These are phyloP conservation scores for Bombus vancouverensis DNA, from an alignment of 1,140 invertebrate genomes.

Conservation along the genomic window DNA sequence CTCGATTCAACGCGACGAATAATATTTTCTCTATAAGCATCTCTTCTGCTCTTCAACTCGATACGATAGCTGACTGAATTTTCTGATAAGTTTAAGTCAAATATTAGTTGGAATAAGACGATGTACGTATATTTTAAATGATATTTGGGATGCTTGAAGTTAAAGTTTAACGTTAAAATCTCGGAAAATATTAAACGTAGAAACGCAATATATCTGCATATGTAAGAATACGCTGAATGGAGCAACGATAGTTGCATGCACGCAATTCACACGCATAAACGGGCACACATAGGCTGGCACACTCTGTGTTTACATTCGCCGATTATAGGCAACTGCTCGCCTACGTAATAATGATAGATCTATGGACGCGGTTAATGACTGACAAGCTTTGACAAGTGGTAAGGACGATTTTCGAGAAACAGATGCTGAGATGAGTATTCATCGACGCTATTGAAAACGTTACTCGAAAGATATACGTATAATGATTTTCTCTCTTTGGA, in stretches of 20 bases:
- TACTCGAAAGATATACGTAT: not conserved
- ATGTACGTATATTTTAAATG: not conserved
- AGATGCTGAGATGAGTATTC: not conserved
- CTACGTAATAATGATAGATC: constrained; percentile 70
- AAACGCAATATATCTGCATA: not conserved
- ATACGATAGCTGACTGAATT: not conserved
- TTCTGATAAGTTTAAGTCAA: too few species aligned
- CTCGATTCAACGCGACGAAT: too few species aligned
- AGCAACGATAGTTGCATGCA: constrained; percentile 42
- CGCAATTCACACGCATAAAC: constrained; percentile 38
- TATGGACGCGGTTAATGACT: constrained; percentile 57
- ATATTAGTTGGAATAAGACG: not conserved
- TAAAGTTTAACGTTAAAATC: not conserved
- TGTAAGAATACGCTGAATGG: constrained; percentile 43
- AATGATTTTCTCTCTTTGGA: not conserved
- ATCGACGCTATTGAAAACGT: not conserved
- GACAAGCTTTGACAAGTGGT: constrained; percentile 51
- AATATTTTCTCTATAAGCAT: not conserved
- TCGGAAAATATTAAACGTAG: not conserved
- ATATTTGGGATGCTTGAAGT: not conserved
- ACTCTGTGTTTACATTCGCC: constrained; percentile 71
- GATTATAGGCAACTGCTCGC: constrained; percentile 64
- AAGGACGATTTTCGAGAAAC: constrained; percentile 51
- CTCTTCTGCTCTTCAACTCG: not conserved
- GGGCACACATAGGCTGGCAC: constrained; percentile 18